Percentiles rank a stretch among this genome's conserved stretches.
phyloP scores from a whole-genome alignment of 2,797 vertebrate species.

The Chelmon rostratus region DNA sequence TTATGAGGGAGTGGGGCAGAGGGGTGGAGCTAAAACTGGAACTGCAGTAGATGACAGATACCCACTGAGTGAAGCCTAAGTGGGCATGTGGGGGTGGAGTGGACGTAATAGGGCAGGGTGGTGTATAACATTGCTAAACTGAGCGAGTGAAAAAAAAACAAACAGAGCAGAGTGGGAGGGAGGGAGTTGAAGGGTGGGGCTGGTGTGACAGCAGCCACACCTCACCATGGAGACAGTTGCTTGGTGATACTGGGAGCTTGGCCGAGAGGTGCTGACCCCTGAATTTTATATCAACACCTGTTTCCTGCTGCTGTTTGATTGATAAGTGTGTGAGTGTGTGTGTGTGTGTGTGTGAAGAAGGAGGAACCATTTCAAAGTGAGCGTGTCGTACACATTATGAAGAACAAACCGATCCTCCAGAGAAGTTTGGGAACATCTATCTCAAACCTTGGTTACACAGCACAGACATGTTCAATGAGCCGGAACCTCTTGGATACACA shows the following conservation, averaged over 20 bases:
- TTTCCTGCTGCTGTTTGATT: constrained; percentile 45
- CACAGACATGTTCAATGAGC: constrained; percentile 20
- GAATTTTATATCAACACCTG: constrained; percentile 48
- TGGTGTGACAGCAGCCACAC: constrained; percentile 56
- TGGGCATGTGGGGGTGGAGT: constrained; percentile 65
- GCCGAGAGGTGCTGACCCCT: constrained; percentile 22
- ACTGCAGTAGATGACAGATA: constrained; percentile 68
- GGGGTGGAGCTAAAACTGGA: constrained; percentile 82
- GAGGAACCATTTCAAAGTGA: not conserved
- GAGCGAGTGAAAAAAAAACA: not conserved
- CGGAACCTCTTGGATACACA: not conserved
- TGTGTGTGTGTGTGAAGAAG: not conserved
- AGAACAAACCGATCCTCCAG: not conserved
- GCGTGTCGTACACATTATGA: not conserved
- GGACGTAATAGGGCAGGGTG: constrained; percentile 35
- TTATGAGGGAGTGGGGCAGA: constrained; percentile 76
- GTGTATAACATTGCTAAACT: constrained; percentile 16
- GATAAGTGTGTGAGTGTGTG: not conserved
- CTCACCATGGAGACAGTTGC: constrained; percentile 71
- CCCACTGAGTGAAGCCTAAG: constrained; percentile 66
- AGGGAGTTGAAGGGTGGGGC: constrained; percentile 43
- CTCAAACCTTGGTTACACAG: constrained; percentile 3
- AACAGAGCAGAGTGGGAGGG: constrained; percentile 9
- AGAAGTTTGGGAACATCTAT: constrained; percentile 3
- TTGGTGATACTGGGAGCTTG: constrained; percentile 24